A percentile compares a stretch with the other conserved stretches of the same genome.
Conservation (phyloP, 2,113 vertebrate genomes). For the Balaeniceps rex region DNA sequence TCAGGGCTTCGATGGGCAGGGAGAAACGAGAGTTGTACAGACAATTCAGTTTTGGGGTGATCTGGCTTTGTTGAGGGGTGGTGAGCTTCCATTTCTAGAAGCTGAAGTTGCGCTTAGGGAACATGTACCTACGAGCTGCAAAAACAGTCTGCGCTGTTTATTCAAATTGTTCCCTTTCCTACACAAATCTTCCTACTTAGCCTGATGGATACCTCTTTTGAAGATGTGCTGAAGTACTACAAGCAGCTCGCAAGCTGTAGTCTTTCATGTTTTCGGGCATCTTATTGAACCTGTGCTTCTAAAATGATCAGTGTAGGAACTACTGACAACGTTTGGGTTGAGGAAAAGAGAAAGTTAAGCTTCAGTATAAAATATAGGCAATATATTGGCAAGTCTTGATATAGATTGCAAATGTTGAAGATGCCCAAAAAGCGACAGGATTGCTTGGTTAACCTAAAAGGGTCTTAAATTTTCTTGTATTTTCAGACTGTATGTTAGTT, state of each 20-base stretch:
- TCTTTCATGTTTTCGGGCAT: background rate
- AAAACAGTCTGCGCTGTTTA: background rate
- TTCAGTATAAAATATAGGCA: background rate
- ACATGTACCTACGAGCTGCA: accelerated
- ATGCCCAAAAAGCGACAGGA: background rate
- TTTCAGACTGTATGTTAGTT: background rate
- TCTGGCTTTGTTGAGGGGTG: background rate
- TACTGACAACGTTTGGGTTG: background rate
- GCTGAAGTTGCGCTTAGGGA: background rate
- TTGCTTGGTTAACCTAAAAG: background rate
- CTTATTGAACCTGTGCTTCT: background rate
- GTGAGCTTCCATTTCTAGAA: background rate
- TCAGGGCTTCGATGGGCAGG: accelerated
- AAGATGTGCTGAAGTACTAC: background rate
- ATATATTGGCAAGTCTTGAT: background rate
- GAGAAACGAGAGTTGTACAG: background rate
- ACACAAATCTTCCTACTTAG: background rate
- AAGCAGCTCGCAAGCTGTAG: background rate
- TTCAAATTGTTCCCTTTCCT: background rate
- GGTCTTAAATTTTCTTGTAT: accelerated
- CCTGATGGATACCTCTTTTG: background rate
- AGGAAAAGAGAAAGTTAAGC: background rate
- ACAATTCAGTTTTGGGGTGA: background rate
- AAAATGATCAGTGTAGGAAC: background rate
- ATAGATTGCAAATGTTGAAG: accelerated